Evolutionary conservation across 2,888 invertebrate genomes (phyloP).

Genomic region (Ormyrus rosae): DNA sequence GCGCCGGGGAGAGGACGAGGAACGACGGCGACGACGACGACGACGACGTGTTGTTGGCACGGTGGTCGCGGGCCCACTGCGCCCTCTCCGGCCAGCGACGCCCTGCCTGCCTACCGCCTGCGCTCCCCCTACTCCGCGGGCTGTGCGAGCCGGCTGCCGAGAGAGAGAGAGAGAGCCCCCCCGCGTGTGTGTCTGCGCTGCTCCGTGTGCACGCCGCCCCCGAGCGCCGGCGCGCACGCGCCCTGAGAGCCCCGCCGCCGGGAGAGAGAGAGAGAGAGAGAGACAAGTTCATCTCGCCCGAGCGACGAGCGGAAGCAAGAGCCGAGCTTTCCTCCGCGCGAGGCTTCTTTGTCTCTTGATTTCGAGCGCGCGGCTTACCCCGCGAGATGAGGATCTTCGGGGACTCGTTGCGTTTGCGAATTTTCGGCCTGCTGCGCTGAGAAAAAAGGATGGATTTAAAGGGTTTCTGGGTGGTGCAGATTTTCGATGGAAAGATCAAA

Average conservation of each 20-base stretch:
- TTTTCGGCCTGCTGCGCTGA: too few species aligned
- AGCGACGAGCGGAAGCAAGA: too few species aligned
- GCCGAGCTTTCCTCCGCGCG: slow-evolving; percentile 31
- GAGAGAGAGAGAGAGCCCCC: slow-evolving; percentile 69
- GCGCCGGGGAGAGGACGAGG: too few species aligned
- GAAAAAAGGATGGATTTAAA: too few species aligned
- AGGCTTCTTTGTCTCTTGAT: neutral
- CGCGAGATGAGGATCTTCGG: too few species aligned
- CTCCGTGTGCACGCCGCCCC: slow-evolving; percentile 64
- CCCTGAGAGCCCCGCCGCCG: slow-evolving; percentile 20
- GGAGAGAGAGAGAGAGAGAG: slow-evolving; percentile 5
- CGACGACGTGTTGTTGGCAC: slow-evolving; percentile 72
- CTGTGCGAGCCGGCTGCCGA: too few species aligned
- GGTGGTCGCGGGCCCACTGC: slow-evolving; percentile 78
- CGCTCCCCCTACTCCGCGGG: slow-evolving; percentile 57
- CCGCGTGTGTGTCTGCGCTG: slow-evolving; percentile 43
- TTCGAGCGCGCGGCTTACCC: too few species aligned
- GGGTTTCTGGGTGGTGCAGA: too few species aligned
- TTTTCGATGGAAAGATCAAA: too few species aligned
- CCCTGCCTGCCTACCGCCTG: slow-evolving; percentile 65
- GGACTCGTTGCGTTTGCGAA: too few species aligned
- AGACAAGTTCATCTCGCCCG: neutral
- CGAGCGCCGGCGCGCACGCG: slow-evolving; percentile 7
- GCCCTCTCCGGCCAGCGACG: slow-evolving; percentile 77
- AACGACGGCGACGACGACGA: slow-evolving; percentile 1